Conservation (phyloP, 2,113 vertebrate species). For the Phainopepla nitens region DNA sequence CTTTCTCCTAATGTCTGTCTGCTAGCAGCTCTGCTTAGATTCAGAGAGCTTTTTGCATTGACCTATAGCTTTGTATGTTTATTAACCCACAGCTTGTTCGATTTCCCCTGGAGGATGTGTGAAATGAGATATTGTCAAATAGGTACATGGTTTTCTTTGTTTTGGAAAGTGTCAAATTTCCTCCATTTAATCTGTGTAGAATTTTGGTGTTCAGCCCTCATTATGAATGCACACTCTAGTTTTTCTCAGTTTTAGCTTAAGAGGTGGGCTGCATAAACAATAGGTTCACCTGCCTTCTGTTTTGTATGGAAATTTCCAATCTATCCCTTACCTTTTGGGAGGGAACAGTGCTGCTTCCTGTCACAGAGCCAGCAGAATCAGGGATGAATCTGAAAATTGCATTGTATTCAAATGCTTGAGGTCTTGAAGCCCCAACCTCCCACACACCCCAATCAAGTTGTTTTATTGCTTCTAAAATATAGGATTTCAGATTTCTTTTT, state of each 20-base stretch:
- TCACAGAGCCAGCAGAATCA: not conserved
- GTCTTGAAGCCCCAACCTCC: not conserved
- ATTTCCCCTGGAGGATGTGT: not conserved
- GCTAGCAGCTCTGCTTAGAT: not conserved
- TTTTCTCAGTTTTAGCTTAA: not conserved
- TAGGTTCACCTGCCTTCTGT: not conserved
- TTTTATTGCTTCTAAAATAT: not conserved
- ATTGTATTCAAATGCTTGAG: not conserved
- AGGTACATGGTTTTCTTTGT: not conserved
- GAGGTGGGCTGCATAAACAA: constrained; percentile 27
- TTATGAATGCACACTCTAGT: not conserved
- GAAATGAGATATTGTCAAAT: not conserved
- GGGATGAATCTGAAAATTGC: not conserved
- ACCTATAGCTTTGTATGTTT: not conserved
- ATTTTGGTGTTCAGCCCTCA: not conserved
- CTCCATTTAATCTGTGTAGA: not conserved
- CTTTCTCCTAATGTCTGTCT: not conserved
- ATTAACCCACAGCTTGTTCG: not conserved
- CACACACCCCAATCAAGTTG: not conserved
- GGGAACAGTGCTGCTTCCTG: not conserved
- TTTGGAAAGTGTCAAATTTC: not conserved
- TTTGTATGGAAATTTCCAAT: constrained; percentile 35
- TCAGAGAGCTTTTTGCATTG: not conserved
- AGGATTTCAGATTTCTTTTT: not conserved
- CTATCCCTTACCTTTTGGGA: not conserved